These are phyloP conservation scores for Phymatocera aterrima DNA, from an alignment of 2,888 invertebrate genomes.

Conservation along the genomic window DNA sequence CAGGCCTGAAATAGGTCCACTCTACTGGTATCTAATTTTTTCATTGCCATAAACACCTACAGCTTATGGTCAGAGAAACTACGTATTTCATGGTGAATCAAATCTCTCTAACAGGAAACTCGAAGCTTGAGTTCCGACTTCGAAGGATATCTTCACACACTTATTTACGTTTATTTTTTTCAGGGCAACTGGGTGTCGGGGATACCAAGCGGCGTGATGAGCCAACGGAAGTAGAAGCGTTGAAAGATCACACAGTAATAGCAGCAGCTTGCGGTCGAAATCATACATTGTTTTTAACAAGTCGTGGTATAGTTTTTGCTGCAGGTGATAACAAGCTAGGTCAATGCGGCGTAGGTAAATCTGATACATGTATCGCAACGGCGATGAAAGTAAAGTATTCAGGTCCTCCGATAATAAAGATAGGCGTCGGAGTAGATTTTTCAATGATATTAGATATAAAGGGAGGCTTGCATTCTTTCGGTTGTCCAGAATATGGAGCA, in stretches of 20 bases:
- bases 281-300: constrained; percentile 92
- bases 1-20: too few relatives aligned
- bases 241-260: constrained; percentile 88
- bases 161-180: too few relatives aligned
- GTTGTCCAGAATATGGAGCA: constrained; percentile 95
- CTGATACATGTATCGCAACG: constrained; percentile 73
- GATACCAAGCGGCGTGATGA: constrained; percentile 84
- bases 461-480: constrained; percentile 93
- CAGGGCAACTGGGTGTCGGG: constrained; percentile 91
- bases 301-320: constrained; percentile 90
- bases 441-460: constrained; percentile 93
- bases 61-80: too few relatives aligned
- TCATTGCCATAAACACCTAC: too few relatives aligned
- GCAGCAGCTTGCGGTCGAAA: constrained; percentile 91
- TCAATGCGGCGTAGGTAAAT: constrained; percentile 91
- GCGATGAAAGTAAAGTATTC: constrained; percentile 82
- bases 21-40: too few relatives aligned
- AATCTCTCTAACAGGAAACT: too few relatives aligned
- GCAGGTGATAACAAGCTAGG: constrained; percentile 95
- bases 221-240: constrained; percentile 86
- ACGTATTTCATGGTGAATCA: too few relatives aligned
- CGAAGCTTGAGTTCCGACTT: too few relatives aligned
- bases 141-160: constrained; percentile 16
- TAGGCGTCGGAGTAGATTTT: constrained; percentile 95
- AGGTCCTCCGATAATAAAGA: constrained; percentile 91